These are phyloP conservation scores for Cheilosia soror DNA, from an alignment of 2,888 invertebrate species.

Conservation along the genomic window DNA sequence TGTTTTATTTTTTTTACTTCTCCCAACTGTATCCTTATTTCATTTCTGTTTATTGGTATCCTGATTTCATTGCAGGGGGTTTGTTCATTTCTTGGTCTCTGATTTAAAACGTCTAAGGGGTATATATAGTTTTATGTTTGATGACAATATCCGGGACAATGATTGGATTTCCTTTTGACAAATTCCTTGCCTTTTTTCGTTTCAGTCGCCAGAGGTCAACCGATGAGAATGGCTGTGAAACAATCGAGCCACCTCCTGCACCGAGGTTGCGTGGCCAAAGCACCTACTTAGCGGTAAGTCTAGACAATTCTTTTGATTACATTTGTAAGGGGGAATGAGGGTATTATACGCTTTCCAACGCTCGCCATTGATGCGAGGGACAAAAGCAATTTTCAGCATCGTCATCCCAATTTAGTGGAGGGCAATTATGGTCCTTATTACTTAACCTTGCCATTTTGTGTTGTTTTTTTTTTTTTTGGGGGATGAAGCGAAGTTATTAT, in stretches of 20 bases:
- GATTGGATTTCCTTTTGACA: slow-evolving; percentile 62
- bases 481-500: slow-evolving; percentile 18
- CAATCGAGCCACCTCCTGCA: slow-evolving; percentile 77
- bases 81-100: slow-evolving; percentile 12
- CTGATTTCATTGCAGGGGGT: slow-evolving; percentile 18
- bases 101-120: slow-evolving; percentile 47
- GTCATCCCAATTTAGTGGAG: slow-evolving; percentile 16
- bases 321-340: neutral
- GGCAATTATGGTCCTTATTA: slow-evolving; percentile 54
- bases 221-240: slow-evolving; percentile 77
- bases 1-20: slow-evolving; percentile 46
- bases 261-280: slow-evolving; percentile 79
- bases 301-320: slow-evolving; percentile 61
- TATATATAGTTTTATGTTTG: slow-evolving; percentile 15
- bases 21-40: slow-evolving; percentile 47
- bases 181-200: slow-evolving; percentile 46
- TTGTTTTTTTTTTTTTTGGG: slow-evolving; percentile 13
- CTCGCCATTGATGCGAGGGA: slow-evolving; percentile 35
- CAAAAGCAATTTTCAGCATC: slow-evolving; percentile 62
- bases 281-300: slow-evolving; percentile 80
- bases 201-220: slow-evolving; percentile 78
- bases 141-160: slow-evolving; percentile 35
- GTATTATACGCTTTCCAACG: slow-evolving; percentile 5
- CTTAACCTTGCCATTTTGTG: slow-evolving; percentile 44
- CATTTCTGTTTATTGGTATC: slow-evolving; percentile 52